phyloP scores from a whole-genome alignment of 2,888 invertebrate genomes.

The Belgica antarctica region DNA sequence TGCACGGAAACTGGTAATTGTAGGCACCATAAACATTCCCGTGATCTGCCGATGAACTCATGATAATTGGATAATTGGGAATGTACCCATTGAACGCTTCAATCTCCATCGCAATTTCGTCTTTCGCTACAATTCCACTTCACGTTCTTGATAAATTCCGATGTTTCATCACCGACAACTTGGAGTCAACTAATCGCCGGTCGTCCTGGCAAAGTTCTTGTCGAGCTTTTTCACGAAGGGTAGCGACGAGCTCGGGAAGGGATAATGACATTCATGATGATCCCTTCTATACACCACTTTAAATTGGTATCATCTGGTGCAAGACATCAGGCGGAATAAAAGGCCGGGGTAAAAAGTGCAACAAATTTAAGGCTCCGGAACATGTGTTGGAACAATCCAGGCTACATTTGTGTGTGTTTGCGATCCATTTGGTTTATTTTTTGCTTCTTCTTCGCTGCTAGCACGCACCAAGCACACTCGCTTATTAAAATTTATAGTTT shows the following conservation, averaged over 20 bases:
- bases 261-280: conserved; percentile 40
- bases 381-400: background rate
- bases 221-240: conserved; percentile 23
- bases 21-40: conserved; percentile 28
- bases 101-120: conserved; percentile 37
- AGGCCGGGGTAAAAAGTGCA: conserved; percentile 15
- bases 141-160: conserved; percentile 15
- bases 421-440: conserved; percentile 2
- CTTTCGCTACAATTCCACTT: background rate
- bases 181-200: conserved; percentile 20
- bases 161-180: conserved; percentile 25
- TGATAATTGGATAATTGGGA: conserved; percentile 38
- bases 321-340: conserved; percentile 33
- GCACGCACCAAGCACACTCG: conserved; percentile 27
- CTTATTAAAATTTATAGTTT: conserved; percentile 26
- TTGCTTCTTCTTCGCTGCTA: background rate
- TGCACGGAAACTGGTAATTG: conserved; percentile 22
- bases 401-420: background rate
- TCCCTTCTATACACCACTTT: conserved; percentile 18
- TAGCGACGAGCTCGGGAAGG: conserved; percentile 36
- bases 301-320: conserved; percentile 39
- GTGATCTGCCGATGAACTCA: conserved; percentile 28
- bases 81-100: conserved; percentile 37
- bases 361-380: conserved; percentile 3
- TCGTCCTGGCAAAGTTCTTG: background rate